These are phyloP conservation scores for Chiridota heheva DNA, from an alignment of 35 echinoderm and acorn worm genomes.

Conservation along the genomic window DNA sequence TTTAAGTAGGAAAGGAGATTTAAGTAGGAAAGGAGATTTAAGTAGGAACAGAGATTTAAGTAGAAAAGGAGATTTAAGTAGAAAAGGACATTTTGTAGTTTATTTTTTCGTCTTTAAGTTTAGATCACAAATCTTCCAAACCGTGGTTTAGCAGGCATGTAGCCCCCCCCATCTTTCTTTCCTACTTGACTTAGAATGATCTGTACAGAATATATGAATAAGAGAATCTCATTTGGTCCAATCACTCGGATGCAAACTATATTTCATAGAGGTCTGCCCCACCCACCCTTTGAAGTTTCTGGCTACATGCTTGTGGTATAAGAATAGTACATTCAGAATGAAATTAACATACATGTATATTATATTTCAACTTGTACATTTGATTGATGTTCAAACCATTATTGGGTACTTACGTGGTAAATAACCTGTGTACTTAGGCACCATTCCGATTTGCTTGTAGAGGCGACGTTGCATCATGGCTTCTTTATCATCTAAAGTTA, in stretches of 20 bases:
- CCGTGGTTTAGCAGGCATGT: no score
- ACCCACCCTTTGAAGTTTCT: neutral
- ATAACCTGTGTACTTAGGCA: conserved; percentile 98
- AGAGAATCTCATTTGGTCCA: neutral
- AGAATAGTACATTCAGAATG: neutral
- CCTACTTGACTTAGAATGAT: no score
- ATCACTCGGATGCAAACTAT: neutral
- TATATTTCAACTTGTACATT: neutral
- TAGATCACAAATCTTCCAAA: no score
- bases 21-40: no score
- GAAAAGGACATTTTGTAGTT: no score
- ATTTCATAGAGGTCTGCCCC: neutral
- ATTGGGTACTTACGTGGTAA: conserved; percentile 79
- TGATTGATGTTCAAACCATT: neutral
- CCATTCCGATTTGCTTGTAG: conserved; percentile 98
- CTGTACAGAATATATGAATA: no score
- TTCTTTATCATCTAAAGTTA: conserved; percentile 76
- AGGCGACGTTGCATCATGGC: conserved; percentile 75
- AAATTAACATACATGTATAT: neutral
- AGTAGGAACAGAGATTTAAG: no score
- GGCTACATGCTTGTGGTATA: neutral
- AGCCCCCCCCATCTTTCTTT: no score
- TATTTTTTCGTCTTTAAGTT: no score
- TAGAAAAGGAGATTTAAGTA: no score
- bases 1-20: no score